Conservation (phyloP, 2,797 vertebrate genomes). For the Ciconia nigra region DNA sequence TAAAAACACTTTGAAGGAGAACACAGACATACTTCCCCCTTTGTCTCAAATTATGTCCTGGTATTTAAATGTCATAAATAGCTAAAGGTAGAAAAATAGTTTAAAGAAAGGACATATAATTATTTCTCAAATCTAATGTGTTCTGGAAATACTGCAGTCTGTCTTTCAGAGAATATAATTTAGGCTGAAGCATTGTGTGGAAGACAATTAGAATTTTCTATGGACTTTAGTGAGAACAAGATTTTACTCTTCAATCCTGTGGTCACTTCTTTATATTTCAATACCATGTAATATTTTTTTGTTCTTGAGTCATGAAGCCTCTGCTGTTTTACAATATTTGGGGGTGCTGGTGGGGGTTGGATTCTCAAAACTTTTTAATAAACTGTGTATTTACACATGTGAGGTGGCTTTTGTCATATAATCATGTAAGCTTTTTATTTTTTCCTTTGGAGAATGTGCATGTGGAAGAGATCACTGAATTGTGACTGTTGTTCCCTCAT, state of each 20-base stretch:
- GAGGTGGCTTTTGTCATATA: neutral
- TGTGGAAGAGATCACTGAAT: slow-evolving; percentile 4
- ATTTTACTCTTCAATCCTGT: neutral
- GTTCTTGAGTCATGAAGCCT: neutral
- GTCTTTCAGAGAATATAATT: neutral
- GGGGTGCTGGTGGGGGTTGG: neutral
- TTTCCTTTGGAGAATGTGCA: neutral
- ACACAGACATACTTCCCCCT: neutral
- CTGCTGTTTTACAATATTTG: neutral
- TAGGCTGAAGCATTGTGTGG: neutral
- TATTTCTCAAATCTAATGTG: neutral
- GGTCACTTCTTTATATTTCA: neutral
- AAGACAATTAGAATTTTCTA: neutral
- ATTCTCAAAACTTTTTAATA: neutral
- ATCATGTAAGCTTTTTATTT: neutral
- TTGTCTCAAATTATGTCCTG: neutral
- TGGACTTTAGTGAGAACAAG: neutral
- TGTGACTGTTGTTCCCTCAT: neutral
- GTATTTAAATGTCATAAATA: neutral
- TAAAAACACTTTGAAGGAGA: neutral
- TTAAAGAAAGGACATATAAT: neutral
- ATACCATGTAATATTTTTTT: neutral
- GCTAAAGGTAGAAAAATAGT: neutral
- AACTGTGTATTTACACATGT: neutral
- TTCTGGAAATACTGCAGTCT: neutral